Evolutionary conservation across 2,888 invertebrate species (phyloP), one percentile per base, ranked within the genome.

Genomic region (Desoria tigrina): DNA sequence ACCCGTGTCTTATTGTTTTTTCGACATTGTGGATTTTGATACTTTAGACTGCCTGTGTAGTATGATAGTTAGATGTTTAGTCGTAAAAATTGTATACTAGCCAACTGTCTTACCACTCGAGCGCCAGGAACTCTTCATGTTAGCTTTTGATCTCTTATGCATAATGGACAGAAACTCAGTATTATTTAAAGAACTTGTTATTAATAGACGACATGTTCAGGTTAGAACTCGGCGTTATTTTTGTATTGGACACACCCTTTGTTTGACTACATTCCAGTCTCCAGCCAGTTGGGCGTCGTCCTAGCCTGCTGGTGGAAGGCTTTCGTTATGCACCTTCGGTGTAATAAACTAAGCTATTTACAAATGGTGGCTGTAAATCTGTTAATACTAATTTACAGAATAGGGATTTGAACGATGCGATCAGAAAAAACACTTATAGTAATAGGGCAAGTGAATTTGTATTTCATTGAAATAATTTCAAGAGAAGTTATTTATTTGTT

Each of bases 401-500:
- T 45, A 45, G 4, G 9, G 9, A 45, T 45, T 24, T 51, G 51
- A 24, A 16, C 24, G 26, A 51, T 51, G 51, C 24, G 45, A 11
- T 45, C 51, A 26, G 24, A 24, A 51, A 51, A 51, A 51, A 51
- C 51, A 24, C 24, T 24, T 26, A 24, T 16, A 24, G 16, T 6
- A 45, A 45, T 11, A 11, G 16, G 6, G 16, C 45, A 51, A 55
- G 32, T 50, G 60, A 49, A 21, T 28, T 50, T 21, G 32, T 50
- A 28, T 49, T 21, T 23, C 27, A 50, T 53, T 24, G 14, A 23
- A 61, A 49, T n/a, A n/a, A 58, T 54, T 49, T 37, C 28, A 39
- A 69, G 65, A 69, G 65, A 62, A 58, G 59, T 63, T 68, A 63
- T 66, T 69, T 69, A 69, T 61, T 69, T 69, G 65, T 69, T 63